Base-by-base conservation (phyloP, 1,140 invertebrate genomes). In the Chironomus tepperi region DNA sequence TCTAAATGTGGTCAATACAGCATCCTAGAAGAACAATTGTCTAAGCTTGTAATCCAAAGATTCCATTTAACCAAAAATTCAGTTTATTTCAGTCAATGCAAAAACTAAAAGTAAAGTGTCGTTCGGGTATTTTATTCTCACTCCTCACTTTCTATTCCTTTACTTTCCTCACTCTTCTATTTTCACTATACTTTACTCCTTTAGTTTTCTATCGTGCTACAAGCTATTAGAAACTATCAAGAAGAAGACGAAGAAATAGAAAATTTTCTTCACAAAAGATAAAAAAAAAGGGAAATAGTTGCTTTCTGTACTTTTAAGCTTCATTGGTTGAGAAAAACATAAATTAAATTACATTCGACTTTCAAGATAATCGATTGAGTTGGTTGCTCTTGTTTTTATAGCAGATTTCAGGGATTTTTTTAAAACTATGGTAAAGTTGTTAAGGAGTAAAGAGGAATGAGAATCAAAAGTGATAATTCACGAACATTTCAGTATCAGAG, bases 311-410 rank as follows among this genome's bases (percentile, higher is more conserved):
- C 24, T 34, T 34, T 34, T 34, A 57, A 57, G 47, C 47, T 57
- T 57, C 47, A 57, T n/a, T 19, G 65, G 65, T 19, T 16, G 65
- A 70, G 18, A 18, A 10, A 70, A 15, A 70, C 65, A 70, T 70
- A 70, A 70, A 70, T 70, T 70, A 70, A 70, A 70, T 70, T 70
- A 57, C 47, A 57, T 57, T 57, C 12, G 47, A 57, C 47, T 57
- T 57, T 57, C n/a, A 57, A 57, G 47, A 15, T 57, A 57, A 57
- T 57, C 47, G 47, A 57, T 57, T 57, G 47, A 57, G n/a, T 57
- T 5, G 10, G 47, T 57, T 57, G 47, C 47, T 34, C 24, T 57
- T 57, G 8, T 57, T 57, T 57, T 15, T 12, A 15, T 57, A 57
- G 24, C 47, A 57, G 24, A 57, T 57, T n/a, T 57, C 47, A 15